Evolutionary conservation across 2,113 vertebrate species (phyloP), one percentile per base, ranked within the genome.

Genomic region (Zosterops hypoxanthus): DNA sequence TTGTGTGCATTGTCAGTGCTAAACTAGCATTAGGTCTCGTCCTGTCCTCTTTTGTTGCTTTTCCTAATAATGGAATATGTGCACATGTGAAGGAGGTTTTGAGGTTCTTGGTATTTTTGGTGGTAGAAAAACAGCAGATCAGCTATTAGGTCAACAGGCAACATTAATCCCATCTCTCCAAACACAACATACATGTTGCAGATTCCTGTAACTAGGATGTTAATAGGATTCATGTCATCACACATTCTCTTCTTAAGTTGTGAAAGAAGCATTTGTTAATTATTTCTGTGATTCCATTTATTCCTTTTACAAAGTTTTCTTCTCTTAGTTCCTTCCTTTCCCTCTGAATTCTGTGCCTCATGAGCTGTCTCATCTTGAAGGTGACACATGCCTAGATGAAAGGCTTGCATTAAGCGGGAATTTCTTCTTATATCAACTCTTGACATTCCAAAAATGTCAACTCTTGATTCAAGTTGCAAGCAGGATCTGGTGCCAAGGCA

Each of bases 321-420:
- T 82, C 52, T 36, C 46, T 36, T 77, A 60, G 36, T 83, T 82
- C 66, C 59, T 85, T 60, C 63, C 28, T 84, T 87, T 34, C 46
- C 41, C 19, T 82, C 41, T 44, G 60, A 92, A 56, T 86, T 50
- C 76, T 86, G 70, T 55, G 55, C 75, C 46, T 77, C 14, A 2
- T 18, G 34, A 77, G 36, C 71, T 0, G 0, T 90, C 29, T 92
- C 79, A 63, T 76, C 63, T 72, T 13, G 24, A 91, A 77, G 89
- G 39, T 83, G 90, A 86, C 90, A 81, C 46, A 13, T 83, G 44
- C 68, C 72, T 93, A 72, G 90, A 93, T 95, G 59, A 95, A 96
- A 96, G 77, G 53, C 59, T 89, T 77, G 29, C 73, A 80, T 94
- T 94, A 87, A 94, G 85, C 33, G 63, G 63, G 71, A 92, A 80